Evolutionary conservation across 2,888 invertebrate genomes (phyloP).

Genomic region (Crocallis elinguaria): DNA sequence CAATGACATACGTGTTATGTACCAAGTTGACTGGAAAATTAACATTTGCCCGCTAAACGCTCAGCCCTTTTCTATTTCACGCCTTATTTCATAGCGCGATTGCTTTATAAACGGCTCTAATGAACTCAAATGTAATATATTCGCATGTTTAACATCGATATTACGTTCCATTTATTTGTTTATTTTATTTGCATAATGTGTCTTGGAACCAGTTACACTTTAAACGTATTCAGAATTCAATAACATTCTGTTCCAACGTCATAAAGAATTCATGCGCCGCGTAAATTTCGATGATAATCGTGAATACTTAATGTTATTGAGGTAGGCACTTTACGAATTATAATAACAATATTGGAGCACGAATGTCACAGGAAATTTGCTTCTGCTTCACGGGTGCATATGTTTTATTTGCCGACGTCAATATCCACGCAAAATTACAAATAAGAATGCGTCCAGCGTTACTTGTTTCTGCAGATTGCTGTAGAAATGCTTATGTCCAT

Average conservation of each 20-base stretch:
- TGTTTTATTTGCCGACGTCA: conserved; percentile 24
- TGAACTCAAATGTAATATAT: conserved; percentile 19
- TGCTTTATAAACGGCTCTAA: conserved; percentile 35
- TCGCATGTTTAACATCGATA: conserved; percentile 12
- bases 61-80: conserved; percentile 47
- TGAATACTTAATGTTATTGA: conserved; percentile 34
- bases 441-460: background rate
- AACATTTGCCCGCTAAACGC: conserved; percentile 50
- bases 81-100: conserved; percentile 45
- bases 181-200: conserved; percentile 18
- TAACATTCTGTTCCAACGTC: conserved; percentile 22
- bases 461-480: background rate
- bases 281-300: conserved; percentile 29
- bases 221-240: conserved; percentile 22
- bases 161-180: conserved; percentile 16
- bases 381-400: conserved; percentile 31
- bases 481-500: background rate
- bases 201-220: conserved; percentile 15
- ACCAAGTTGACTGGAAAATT: conserved; percentile 57
- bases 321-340: conserved; percentile 45
- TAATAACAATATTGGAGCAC: conserved; percentile 48
- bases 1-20: conserved; percentile 36
- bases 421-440: conserved; percentile 6
- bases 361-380: conserved; percentile 46
- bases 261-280: conserved; percentile 14